These are phyloP conservation scores for Drosophila cardini DNA, from an alignment of 1,140 invertebrate species.

Conservation along the genomic window DNA sequence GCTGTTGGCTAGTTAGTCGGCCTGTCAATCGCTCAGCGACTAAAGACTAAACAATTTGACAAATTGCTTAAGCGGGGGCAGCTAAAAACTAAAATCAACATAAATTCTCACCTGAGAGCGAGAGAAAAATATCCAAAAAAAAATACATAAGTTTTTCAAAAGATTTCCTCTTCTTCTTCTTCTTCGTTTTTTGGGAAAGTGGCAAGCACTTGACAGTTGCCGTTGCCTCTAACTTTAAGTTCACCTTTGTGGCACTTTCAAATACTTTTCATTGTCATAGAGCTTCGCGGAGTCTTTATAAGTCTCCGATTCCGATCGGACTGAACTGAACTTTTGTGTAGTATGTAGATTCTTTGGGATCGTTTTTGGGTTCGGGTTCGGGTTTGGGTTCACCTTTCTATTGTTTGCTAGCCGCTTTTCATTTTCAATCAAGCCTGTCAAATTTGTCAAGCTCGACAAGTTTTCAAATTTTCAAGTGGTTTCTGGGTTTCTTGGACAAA, in stretches of 20 bases:
- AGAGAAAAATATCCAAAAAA: conserved; percentile 38
- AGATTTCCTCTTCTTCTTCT: conserved; percentile 31
- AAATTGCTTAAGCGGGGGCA: conserved; percentile 60
- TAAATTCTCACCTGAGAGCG: conserved; percentile 78
- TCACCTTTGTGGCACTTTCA: conserved; percentile 49
- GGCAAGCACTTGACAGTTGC: conserved; percentile 75
- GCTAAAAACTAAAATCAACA: conserved; percentile 62
- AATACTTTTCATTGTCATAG: conserved; percentile 50
- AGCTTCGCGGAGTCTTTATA: conserved; percentile 61
- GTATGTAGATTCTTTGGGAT: conserved; percentile 24
- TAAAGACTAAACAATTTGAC: conserved; percentile 84
- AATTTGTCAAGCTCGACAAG: conserved; percentile 83
- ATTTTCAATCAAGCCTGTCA: conserved; percentile 83
- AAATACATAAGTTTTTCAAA: conserved; percentile 26
- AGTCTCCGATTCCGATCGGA: neutral
- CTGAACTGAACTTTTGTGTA: conserved; percentile 2
- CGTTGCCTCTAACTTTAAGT: conserved; percentile 11
- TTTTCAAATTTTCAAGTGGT: conserved; percentile 68
- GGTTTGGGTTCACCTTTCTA: no score
- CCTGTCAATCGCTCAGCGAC: conserved; percentile 75
- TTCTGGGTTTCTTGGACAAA: conserved; percentile 24
- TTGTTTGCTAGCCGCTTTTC: conserved; percentile 63
- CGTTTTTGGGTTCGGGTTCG: conserved; percentile 43
- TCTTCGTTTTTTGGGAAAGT: conserved; percentile 54
- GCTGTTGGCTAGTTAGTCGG: conserved; percentile 74